Conservation (phyloP, 2,888 invertebrate species). For the Epirrhoe alternata region DNA sequence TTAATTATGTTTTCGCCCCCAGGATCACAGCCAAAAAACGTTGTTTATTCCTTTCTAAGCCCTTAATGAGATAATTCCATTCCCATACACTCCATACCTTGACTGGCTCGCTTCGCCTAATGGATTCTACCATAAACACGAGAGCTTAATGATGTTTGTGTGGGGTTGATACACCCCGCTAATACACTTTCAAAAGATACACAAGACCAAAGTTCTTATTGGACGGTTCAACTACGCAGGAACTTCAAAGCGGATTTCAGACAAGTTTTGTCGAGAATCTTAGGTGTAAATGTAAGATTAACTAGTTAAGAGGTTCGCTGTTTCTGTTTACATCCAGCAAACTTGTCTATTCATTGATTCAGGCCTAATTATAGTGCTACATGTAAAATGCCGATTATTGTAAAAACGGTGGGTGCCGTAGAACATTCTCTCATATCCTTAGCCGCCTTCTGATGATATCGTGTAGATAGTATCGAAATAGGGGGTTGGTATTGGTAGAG, state of each 20-base stretch:
- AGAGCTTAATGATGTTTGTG: slow-evolving; percentile 56
- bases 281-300: background rate
- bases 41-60: slow-evolving; percentile 29
- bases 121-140: slow-evolving; percentile 50
- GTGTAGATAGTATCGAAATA: too few species aligned
- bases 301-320: background rate
- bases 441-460: too few species aligned
- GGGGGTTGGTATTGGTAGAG: too few species aligned
- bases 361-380: too few species aligned
- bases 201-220: slow-evolving; percentile 17
- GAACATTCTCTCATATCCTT: too few species aligned
- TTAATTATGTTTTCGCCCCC: slow-evolving; percentile 29
- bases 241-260: slow-evolving; percentile 8
- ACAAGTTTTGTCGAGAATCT: slow-evolving; percentile 10
- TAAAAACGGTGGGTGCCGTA: too few species aligned
- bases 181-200: slow-evolving; percentile 27
- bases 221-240: slow-evolving; percentile 14
- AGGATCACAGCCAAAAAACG: slow-evolving; percentile 22
- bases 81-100: slow-evolving; percentile 24
- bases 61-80: slow-evolving; percentile 37
- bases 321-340: background rate
- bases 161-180: slow-evolving; percentile 43
- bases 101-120: slow-evolving; percentile 36
- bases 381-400: too few species aligned
- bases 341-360: background rate